Percentiles rank a stretch among this genome's conserved stretches.
These are phyloP conservation scores for Spialia ferax DNA, from an alignment of 2,888 invertebrate genomes.

Conservation along the genomic window DNA sequence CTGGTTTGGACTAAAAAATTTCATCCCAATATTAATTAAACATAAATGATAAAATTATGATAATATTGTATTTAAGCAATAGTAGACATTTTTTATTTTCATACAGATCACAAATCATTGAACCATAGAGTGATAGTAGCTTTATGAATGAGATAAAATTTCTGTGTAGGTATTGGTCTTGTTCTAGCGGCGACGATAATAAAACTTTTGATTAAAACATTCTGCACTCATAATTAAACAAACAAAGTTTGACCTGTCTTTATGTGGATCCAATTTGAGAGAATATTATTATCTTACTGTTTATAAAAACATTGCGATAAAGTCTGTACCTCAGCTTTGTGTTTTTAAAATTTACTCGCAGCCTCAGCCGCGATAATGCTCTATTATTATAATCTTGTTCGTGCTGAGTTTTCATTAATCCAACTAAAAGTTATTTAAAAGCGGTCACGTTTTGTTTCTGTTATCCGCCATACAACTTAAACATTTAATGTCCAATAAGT, in stretches of 20 bases:
- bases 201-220: neutral
- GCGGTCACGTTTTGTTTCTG: conserved; percentile 26
- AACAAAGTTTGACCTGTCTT: conserved; percentile 1
- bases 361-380: neutral
- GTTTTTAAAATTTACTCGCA: neutral
- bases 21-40: too few relatives aligned
- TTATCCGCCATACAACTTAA: too few relatives aligned
- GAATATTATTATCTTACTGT: neutral
- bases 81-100: too few relatives aligned
- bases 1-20: too few relatives aligned
- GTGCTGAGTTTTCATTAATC: conserved; percentile 6
- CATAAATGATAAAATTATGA: too few relatives aligned
- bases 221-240: neutral
- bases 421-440: conserved; percentile 16
- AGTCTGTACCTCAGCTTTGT: neutral
- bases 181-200: neutral
- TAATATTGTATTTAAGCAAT: too few relatives aligned
- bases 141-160: neutral
- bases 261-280: neutral
- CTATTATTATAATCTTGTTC: neutral
- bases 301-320: neutral
- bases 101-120: too few relatives aligned
- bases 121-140: too few relatives aligned
- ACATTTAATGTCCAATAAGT: too few relatives aligned
- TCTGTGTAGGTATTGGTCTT: neutral